Conservation (phyloP, 92 coral and sea anemone species). For the Scolanthus callimorphus region DNA sequence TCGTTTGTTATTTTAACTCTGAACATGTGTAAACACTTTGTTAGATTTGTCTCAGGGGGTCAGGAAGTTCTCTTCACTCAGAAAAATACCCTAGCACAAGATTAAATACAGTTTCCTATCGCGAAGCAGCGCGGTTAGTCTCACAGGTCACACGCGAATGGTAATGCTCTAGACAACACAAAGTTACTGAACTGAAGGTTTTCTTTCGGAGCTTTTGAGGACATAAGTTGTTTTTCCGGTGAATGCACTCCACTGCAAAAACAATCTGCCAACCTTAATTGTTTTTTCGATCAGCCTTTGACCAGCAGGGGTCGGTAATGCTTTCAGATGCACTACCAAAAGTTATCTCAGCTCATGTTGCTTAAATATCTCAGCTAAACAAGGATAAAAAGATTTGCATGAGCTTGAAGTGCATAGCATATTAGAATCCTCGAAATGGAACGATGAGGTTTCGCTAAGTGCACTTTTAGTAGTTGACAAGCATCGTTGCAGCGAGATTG, state of each 20-base stretch:
- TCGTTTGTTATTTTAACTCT: slow-evolving; percentile 25
- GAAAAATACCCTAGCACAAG: not conserved
- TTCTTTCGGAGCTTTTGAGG: not conserved
- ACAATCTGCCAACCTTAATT: slow-evolving; percentile 14
- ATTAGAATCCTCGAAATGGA: not conserved
- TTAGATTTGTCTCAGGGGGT: not conserved
- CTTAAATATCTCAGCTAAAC: not conserved
- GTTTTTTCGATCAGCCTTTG: slow-evolving; percentile 35
- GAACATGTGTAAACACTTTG: slow-evolving; percentile 13
- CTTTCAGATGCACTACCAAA: no score
- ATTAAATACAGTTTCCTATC: not conserved
- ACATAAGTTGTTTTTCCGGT: slow-evolving; percentile 10
- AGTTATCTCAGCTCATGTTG: not conserved
- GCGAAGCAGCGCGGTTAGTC: not conserved
- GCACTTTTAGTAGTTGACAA: slow-evolving; percentile 4
- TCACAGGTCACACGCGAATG: not conserved
- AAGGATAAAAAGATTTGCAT: slow-evolving; percentile 1
- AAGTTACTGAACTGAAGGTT: not conserved
- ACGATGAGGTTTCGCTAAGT: slow-evolving; percentile 2
- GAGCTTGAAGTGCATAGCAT: not conserved
- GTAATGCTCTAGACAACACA: not conserved
- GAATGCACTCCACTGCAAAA: slow-evolving; percentile 12
- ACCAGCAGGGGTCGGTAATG: slow-evolving; percentile 11
- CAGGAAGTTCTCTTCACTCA: not conserved
- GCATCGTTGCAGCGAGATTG: not conserved